phyloP scores from a whole-genome alignment of 2,113 vertebrate species.

The Promerops cafer region DNA sequence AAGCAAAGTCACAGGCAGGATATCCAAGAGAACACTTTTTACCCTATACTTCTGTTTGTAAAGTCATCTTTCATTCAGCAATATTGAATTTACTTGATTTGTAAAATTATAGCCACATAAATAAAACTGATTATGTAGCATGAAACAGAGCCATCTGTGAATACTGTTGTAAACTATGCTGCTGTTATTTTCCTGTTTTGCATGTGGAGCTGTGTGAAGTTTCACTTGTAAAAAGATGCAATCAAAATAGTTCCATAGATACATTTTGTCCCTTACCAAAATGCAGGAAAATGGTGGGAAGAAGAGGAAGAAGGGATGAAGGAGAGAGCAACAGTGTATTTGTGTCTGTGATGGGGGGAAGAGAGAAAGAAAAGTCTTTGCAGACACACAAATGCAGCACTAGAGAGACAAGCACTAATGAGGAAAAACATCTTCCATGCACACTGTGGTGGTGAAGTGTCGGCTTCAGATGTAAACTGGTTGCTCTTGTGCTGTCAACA shows the following conservation, averaged over 20 bases:
- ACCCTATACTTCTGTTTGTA: neutral
- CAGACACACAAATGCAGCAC: conserved; percentile 74
- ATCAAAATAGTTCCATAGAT: neutral
- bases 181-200: neutral
- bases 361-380: conserved; percentile 37
- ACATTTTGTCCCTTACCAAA: conserved; percentile 3
- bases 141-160: neutral
- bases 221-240: conserved; percentile 25
- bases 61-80: neutral
- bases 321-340: neutral
- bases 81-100: neutral
- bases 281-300: neutral
- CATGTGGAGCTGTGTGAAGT: neutral
- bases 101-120: neutral
- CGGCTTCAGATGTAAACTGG: conserved; percentile 90
- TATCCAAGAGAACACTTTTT: neutral
- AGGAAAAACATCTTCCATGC: conserved; percentile 71
- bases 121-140: neutral
- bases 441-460: neutral
- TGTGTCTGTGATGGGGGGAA: neutral
- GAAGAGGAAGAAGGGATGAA: neutral
- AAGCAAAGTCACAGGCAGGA: neutral
- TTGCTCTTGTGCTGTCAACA: conserved; percentile 96
- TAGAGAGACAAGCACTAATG: conserved; percentile 72
- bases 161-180: neutral